Percentiles rank a stretch among this genome's conserved stretches.
Evolutionary conservation across 2,113 vertebrate genomes (phyloP).

Genomic region (Varanus komodoensis): DNA sequence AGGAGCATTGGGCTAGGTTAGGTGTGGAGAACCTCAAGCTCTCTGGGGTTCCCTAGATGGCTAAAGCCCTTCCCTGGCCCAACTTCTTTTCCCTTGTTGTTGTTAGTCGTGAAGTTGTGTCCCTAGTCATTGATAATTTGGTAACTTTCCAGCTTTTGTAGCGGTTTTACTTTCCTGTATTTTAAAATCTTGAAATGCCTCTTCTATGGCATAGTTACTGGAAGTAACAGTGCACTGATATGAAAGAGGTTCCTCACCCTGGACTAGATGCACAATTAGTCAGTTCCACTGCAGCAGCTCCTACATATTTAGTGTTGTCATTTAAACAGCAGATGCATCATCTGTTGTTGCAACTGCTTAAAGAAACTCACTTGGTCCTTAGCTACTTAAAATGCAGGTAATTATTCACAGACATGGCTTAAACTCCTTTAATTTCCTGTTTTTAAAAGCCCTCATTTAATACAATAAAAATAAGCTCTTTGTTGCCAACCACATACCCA

Average conservation of each 20-base stretch:
- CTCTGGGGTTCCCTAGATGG: too few species aligned
- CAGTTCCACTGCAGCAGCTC: neutral
- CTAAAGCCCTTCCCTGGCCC: too few species aligned
- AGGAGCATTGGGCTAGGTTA: neutral
- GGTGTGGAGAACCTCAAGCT: too few species aligned
- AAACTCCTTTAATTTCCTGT: neutral
- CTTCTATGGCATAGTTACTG: too few species aligned
- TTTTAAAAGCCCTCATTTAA: neutral
- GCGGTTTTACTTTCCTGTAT: too few species aligned
- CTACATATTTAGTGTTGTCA: neutral
- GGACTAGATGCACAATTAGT: neutral
- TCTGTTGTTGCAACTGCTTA: neutral
- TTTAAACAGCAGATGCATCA: neutral
- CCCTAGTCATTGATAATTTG: too few species aligned
- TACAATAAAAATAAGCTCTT: neutral
- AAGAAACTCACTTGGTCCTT: neutral
- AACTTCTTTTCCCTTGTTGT: too few species aligned
- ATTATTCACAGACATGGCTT: neutral
- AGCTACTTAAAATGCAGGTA: neutral
- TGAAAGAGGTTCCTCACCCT: too few species aligned
- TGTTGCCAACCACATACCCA: slow-evolving; percentile 82
- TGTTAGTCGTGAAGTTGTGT: too few species aligned
- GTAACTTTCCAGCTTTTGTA: too few species aligned
- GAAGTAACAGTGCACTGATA: too few species aligned
- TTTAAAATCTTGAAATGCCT: too few species aligned